phyloP scores from a whole-genome alignment of 2,113 vertebrate genomes.

The Saguinus imperator region DNA sequence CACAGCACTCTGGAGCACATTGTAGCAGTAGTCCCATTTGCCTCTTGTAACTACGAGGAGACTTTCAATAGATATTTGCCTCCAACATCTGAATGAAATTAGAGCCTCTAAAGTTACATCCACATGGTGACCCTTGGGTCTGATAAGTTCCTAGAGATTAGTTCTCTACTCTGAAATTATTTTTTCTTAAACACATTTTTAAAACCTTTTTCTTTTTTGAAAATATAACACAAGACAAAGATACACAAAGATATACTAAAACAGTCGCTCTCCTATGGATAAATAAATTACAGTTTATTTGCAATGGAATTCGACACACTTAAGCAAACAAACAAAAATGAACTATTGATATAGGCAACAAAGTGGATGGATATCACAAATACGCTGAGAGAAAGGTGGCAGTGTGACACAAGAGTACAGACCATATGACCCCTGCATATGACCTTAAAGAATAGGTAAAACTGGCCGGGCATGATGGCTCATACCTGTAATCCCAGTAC shows the following conservation, averaged over 20 bases:
- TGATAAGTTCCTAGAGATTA: slow-evolving; percentile 36
- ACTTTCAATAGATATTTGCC: background rate
- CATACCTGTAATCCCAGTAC: no score
- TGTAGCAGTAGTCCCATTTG: background rate
- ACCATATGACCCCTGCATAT: background rate
- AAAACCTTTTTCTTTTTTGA: background rate
- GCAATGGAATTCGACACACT: background rate
- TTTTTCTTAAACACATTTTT: background rate
- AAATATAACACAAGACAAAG: slow-evolving; percentile 20
- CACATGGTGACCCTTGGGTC: background rate
- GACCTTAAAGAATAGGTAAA: background rate
- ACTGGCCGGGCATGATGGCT: background rate
- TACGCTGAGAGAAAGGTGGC: background rate
- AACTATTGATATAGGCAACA: background rate
- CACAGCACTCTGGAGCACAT: background rate
- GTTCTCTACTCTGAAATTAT: slow-evolving; percentile 22
- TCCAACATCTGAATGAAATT: background rate
- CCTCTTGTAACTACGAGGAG: background rate
- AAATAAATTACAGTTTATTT: background rate
- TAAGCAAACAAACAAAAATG: background rate
- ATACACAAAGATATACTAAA: background rate
- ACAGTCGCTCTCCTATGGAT: background rate
- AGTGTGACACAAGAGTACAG: background rate
- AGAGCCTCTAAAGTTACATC: background rate
- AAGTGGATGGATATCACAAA: background rate